Base-by-base conservation (phyloP, 2,797 vertebrate genomes). In the Masticophis lateralis region DNA sequence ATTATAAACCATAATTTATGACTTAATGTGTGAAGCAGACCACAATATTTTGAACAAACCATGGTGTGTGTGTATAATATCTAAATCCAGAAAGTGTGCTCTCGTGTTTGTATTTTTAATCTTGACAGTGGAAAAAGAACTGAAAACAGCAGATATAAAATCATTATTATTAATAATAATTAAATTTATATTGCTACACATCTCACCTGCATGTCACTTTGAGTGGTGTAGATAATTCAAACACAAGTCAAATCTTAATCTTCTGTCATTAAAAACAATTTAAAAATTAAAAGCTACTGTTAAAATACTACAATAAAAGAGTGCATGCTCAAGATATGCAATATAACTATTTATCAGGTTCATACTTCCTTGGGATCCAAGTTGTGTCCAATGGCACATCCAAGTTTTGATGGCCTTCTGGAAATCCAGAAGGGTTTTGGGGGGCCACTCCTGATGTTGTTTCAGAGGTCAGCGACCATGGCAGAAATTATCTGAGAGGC, bases 131-230 rank as follows among this genome's bases (percentile, higher is more conserved):
- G 86, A 32, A 69, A 53, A 69, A 53, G 47, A 20, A 66, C 47
- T 63, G 61, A 51, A 66, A 90, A 47, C 8, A 5, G 47, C 5
- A 87, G 10, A 94, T 95, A 95, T 95, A 96, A 95, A 96, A 94
- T 94, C 93, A 92, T 51, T n/a, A 27, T 91, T 92, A 87, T 93
- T 69, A 89, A 56, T 66, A 89, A 56, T 66, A 66, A 13, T 66
- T 66, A 14, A 66, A 66, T 66, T 13, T 66, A 66, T 66, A 66
- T n/a, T 4, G 63, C 13, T 16, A 14, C 63, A n/a, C 5, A 32
- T 69, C 14, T 32, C 66, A 69, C 13, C 14, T 32, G 13, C n/a
- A 16, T 69, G 27, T 63, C 10, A 28, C 25, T 63, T 63, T 63
- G 61, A 63, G 61, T 63, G 11, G 11, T 63, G 61, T 63, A 63